These are phyloP conservation scores for Parambassis ranga DNA, from an alignment of 2,797 vertebrate genomes.

Conservation along the genomic window DNA sequence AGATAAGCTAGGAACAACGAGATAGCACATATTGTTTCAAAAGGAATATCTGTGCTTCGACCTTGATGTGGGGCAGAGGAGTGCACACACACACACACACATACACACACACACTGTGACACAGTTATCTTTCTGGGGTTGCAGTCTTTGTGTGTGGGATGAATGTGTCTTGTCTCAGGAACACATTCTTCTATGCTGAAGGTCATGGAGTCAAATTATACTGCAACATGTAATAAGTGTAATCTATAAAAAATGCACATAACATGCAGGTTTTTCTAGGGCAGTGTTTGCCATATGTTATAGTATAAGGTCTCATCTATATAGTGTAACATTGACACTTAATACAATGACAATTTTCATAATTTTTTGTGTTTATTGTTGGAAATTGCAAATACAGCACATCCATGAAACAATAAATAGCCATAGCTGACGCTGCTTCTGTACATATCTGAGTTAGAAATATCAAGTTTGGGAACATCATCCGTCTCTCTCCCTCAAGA, in stretches of 20 bases:
- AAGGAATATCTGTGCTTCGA: conserved; percentile 35
- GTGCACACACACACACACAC: neutral
- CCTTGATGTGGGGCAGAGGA: conserved; percentile 30
- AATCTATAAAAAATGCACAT: no score
- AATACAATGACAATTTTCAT: neutral
- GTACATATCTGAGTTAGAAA: conserved; percentile 11
- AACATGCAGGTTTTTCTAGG: neutral
- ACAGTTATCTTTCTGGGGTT: conserved; percentile 4
- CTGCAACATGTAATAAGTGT: neutral
- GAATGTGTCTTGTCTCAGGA: conserved; percentile 7
- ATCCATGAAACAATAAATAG: conserved; percentile 76
- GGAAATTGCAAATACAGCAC: conserved; percentile 50
- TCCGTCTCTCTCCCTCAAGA: neutral
- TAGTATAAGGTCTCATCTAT: no score
- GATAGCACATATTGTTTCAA: conserved; percentile 28
- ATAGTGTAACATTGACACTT: neutral
- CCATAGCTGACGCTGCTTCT: conserved; percentile 32
- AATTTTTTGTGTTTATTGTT: conserved; percentile 68
- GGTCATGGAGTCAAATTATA: conserved; percentile 31
- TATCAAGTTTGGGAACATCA: no score
- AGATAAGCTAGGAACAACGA: conserved; percentile 36
- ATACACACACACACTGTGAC: no score
- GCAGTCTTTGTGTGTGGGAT: conserved; percentile 1
- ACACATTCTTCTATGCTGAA: conserved; percentile 33
- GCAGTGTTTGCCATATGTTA: neutral